A percentile compares a stretch with the other conserved stretches of the same genome.
Evolutionary conservation across 2,888 invertebrate species (phyloP).

Genomic region (Epistrophe eligans): DNA sequence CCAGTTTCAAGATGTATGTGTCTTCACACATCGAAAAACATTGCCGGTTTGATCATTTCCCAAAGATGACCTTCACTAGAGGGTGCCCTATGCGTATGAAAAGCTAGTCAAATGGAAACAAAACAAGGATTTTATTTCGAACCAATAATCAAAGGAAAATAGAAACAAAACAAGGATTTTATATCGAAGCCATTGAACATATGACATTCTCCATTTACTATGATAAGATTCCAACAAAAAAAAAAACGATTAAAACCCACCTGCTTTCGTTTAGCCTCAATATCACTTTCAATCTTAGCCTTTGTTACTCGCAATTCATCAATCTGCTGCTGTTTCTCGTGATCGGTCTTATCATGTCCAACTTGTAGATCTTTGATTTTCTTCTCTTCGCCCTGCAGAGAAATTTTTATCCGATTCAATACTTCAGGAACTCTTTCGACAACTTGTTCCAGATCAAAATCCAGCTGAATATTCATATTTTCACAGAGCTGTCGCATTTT

Average conservation of each 20-base stretch:
- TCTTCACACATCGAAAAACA: no score
- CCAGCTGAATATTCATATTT: slow-evolving; percentile 78
- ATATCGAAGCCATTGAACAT: no score
- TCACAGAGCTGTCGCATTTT: slow-evolving; percentile 79
- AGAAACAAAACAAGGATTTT: no score
- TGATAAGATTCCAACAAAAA: no score
- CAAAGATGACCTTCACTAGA: no score
- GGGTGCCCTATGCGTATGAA: no score
- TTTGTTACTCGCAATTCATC: slow-evolving; percentile 85
- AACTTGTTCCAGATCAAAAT: slow-evolving; percentile 76
- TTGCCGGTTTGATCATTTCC: no score
- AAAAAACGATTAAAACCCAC: slow-evolving; percentile 40
- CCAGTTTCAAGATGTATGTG: no score
- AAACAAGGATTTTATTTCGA: no score
- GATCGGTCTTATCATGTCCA: slow-evolving; percentile 80
- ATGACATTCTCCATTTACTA: no score
- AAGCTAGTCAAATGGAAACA: no score
- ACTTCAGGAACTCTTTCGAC: slow-evolving; percentile 81
- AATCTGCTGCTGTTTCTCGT: slow-evolving; percentile 85
- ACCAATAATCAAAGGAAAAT: no score
- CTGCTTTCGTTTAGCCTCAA: slow-evolving; percentile 85
- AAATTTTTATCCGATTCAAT: slow-evolving; percentile 79
- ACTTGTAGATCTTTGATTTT: slow-evolving; percentile 79
- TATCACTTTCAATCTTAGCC: slow-evolving; percentile 88
- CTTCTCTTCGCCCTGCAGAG: slow-evolving; percentile 79